phyloP scores from a whole-genome alignment of 1,140 invertebrate genomes.

The Ceratina australensis region DNA sequence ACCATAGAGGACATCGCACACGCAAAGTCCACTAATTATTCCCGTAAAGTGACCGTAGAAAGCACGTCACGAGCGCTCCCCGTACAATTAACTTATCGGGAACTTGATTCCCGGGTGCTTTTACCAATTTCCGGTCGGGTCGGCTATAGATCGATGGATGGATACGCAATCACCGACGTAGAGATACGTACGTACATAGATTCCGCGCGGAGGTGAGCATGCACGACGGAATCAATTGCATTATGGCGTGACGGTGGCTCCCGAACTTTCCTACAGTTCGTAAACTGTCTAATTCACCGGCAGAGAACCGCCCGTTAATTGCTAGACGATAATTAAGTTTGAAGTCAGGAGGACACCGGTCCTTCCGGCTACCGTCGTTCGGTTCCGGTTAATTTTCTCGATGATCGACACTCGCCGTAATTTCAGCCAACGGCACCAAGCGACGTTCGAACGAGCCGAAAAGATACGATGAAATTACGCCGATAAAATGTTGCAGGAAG shows the following conservation, averaged over 20 bases:
- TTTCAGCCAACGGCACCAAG: not conserved
- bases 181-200: not conserved
- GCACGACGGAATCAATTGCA: slow-evolving; percentile 51
- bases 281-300: slow-evolving; percentile 61
- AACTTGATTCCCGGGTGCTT: slow-evolving; percentile 17
- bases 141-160: slow-evolving; percentile 20
- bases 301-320: slow-evolving; percentile 56
- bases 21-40: not conserved
- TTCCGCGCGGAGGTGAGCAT: not conserved
- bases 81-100: slow-evolving; percentile 20
- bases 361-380: slow-evolving; percentile 26
- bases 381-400: slow-evolving; percentile 33
- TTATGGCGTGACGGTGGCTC: slow-evolving; percentile 45
- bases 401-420: slow-evolving; percentile 13
- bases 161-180: slow-evolving; percentile 51
- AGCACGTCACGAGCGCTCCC: not conserved
- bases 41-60: not conserved
- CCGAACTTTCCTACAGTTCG: slow-evolving; percentile 56
- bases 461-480: not conserved
- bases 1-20: too few species aligned
- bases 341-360: slow-evolving; percentile 25
- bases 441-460: not conserved
- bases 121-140: slow-evolving; percentile 24
- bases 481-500: not conserved
- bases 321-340: slow-evolving; percentile 64